phyloP scores from a whole-genome alignment of 2,888 invertebrate genomes.

The Papilio gigon region DNA sequence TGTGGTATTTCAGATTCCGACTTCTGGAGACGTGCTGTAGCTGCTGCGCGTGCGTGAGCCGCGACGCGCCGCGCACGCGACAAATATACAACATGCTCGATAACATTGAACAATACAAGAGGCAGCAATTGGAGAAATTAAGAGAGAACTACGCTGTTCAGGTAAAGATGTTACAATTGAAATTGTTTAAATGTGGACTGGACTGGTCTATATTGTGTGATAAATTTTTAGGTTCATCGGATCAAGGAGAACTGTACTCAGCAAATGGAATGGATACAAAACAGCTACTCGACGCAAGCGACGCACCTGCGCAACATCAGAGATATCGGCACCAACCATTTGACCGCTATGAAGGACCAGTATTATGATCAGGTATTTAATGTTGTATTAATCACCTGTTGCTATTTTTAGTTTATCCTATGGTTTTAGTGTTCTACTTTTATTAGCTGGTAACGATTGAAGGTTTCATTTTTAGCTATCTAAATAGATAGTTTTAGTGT shows the following conservation, averaged over 20 bases:
- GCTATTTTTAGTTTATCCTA: not conserved
- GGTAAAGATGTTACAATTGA: conserved; percentile 69
- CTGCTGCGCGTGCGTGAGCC: conserved; percentile 88
- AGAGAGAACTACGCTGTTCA: conserved; percentile 96
- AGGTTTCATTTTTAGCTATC: not conserved
- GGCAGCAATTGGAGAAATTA: conserved; percentile 92
- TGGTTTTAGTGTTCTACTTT: not conserved
- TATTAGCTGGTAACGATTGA: not conserved
- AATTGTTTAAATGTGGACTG: not conserved
- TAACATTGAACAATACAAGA: conserved; percentile 94
- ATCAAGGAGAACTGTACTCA: conserved; percentile 96
- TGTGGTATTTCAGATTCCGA: conserved; percentile 84
- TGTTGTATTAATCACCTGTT: not conserved
- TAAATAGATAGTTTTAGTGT: not conserved
- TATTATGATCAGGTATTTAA: conserved; percentile 93
- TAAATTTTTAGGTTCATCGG: conserved; percentile 86
- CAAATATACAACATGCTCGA: conserved; percentile 94
- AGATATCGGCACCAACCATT: conserved; percentile 94
- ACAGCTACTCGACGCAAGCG: conserved; percentile 94
- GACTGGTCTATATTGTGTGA: conserved; percentile 9
- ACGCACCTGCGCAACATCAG: conserved; percentile 93
- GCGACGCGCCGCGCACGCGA: conserved; percentile 88
- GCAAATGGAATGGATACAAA: conserved; percentile 96
- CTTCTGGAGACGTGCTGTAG: conserved; percentile 88
- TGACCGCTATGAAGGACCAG: conserved; percentile 93